phyloP scores from a whole-genome alignment of 1,140 invertebrate species.

The Neodiprion virginianus region DNA sequence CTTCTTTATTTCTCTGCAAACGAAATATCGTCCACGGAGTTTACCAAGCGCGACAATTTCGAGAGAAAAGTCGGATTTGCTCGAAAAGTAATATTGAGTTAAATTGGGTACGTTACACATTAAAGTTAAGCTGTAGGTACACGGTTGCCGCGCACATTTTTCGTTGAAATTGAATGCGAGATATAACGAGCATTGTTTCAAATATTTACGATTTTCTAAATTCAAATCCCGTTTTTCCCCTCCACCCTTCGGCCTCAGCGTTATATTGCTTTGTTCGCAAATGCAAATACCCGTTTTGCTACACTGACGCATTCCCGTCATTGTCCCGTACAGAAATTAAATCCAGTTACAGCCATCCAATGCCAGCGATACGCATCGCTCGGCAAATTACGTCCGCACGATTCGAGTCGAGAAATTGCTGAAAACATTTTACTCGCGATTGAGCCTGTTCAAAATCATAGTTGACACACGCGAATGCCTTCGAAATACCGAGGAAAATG shows the following conservation, averaged over 20 bases:
- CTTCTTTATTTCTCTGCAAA: neutral
- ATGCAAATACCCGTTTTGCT: neutral
- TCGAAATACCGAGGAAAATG: no score
- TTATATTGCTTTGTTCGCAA: neutral
- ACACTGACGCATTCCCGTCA: no score
- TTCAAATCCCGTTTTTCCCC: neutral
- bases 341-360: no score
- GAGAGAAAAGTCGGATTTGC: neutral
- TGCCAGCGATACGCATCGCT: no score
- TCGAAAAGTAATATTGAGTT: neutral
- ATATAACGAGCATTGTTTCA: conserved; percentile 5
- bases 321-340: no score
- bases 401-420: no score
- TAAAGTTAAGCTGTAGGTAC: neutral
- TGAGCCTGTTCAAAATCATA: no score
- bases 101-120: neutral
- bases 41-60: neutral
- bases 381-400: no score
- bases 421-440: no score
- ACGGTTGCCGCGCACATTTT: neutral
- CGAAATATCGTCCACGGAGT: neutral
- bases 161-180: neutral
- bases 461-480: no score
- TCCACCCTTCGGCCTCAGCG: no score
- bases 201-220: neutral